phyloP scores from a whole-genome alignment of 2,888 invertebrate genomes.

The Dicranocentrus wangi region DNA sequence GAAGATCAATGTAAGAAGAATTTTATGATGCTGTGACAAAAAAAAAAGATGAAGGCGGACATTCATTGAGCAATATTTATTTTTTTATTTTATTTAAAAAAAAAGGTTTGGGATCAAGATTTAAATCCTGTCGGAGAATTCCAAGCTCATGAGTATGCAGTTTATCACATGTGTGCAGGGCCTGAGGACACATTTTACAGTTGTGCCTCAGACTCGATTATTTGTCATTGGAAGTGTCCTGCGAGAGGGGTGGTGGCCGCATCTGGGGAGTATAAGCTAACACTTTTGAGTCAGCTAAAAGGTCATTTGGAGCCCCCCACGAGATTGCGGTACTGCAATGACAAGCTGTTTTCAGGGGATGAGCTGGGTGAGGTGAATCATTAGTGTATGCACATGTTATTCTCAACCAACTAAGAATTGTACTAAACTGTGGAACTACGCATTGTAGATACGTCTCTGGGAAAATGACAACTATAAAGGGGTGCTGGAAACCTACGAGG shows the following conservation, averaged over 20 bases:
- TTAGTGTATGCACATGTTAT: not conserved
- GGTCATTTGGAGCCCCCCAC: constrained; percentile 69
- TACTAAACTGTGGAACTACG: too few species aligned
- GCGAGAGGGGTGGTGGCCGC: not conserved
- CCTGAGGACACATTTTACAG: constrained; percentile 78
- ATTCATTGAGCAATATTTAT: too few species aligned
- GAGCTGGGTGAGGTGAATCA: constrained; percentile 79
- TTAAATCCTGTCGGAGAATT: constrained; percentile 76
- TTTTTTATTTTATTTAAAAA: not conserved
- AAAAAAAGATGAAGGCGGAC: too few species aligned
- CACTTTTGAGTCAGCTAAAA: not conserved
- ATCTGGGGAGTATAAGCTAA: constrained; percentile 12
- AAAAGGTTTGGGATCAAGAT: constrained; percentile 77
- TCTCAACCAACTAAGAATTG: too few species aligned
- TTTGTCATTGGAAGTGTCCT: constrained; percentile 73
- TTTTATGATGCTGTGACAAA: not conserved
- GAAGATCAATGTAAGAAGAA: constrained; percentile 39
- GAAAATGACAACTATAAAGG: constrained; percentile 77
- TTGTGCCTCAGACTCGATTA: constrained; percentile 80
- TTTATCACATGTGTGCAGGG: constrained; percentile 79
- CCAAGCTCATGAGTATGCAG: constrained; percentile 79
- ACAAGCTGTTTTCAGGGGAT: constrained; percentile 79
- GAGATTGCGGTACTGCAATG: constrained; percentile 74
- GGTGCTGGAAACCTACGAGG: constrained; percentile 78
- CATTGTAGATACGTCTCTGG: constrained; percentile 80